Percentiles rank a stretch among this genome's conserved stretches.
phyloP scores from a whole-genome alignment of 1,140 invertebrate genomes.

The Megalonaias nervosa region DNA sequence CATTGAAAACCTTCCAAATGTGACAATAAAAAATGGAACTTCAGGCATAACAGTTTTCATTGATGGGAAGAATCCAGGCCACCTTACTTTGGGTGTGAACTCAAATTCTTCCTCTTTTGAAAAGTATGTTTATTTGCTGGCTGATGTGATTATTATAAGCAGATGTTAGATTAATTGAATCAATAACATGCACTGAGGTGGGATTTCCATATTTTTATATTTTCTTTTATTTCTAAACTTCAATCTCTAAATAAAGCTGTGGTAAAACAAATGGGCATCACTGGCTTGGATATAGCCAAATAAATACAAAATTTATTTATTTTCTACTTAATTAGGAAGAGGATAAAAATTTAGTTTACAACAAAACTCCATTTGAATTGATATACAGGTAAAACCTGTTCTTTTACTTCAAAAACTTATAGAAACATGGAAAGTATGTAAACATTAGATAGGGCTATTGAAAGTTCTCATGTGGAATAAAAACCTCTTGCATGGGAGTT shows the following conservation, averaged over 20 bases:
- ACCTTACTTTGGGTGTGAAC: conserved; percentile 60
- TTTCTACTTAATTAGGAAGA: too few relatives aligned
- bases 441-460: too few relatives aligned
- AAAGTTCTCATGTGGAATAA: too few relatives aligned
- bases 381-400: too few relatives aligned
- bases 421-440: too few relatives aligned
- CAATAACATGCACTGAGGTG: not conserved
- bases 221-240: not conserved
- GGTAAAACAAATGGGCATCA: not conserved
- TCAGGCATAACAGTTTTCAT: conserved; percentile 33
- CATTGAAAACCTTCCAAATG: conserved; percentile 44
- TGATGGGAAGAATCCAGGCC: conserved; percentile 50
- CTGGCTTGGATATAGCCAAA: not conserved
- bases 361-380: too few relatives aligned
- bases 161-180: not conserved
- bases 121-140: conserved; percentile 40
- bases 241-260: not conserved
- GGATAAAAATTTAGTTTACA: too few relatives aligned
- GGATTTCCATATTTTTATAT: not conserved
- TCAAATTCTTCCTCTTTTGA: conserved; percentile 56
- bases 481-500: too few relatives aligned
- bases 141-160: not conserved
- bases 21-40: conserved; percentile 42
- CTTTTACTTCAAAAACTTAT: too few relatives aligned
- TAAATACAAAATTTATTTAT: not conserved